phyloP scores from a whole-genome alignment of 2,888 invertebrate species.

The Lepidochrysops patricia region DNA sequence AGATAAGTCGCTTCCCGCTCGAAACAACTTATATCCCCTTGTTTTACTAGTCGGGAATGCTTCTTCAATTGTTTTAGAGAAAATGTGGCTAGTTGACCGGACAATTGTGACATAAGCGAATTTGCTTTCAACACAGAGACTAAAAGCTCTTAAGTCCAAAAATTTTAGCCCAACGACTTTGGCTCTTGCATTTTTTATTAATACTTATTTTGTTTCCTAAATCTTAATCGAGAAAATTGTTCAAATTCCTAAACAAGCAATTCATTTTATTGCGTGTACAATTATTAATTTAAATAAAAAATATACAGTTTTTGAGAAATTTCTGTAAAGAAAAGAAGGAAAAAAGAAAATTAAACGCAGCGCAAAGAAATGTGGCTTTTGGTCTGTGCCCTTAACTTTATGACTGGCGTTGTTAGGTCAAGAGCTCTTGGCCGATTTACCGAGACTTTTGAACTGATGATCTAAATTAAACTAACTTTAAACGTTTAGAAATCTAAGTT shows the following conservation, averaged over 20 bases:
- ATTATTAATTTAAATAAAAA: too few relatives aligned
- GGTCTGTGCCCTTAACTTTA: neutral
- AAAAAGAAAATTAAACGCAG: neutral
- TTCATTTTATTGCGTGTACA: too few relatives aligned
- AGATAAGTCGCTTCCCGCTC: constrained; percentile 18
- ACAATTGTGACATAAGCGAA: neutral
- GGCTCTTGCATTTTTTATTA: too few relatives aligned
- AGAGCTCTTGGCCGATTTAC: neutral
- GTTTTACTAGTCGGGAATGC: neutral
- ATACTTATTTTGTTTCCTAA: too few relatives aligned
- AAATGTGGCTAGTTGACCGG: neutral
- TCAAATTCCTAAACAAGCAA: too few relatives aligned
- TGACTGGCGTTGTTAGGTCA: neutral
- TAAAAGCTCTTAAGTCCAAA: too few relatives aligned
- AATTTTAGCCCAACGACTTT: neutral
- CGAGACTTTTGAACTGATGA: neutral
- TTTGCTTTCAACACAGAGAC: too few relatives aligned
- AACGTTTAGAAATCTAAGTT: neutral
- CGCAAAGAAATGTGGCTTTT: neutral
- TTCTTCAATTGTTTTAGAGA: neutral
- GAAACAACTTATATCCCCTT: constrained; percentile 14
- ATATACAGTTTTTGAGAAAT: too few relatives aligned
- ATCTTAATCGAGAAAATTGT: too few relatives aligned
- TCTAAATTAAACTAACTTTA: neutral
- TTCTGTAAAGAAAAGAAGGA: neutral